Conservation (phyloP, 1,140 invertebrate species). For the Bombus terrestris region DNA sequence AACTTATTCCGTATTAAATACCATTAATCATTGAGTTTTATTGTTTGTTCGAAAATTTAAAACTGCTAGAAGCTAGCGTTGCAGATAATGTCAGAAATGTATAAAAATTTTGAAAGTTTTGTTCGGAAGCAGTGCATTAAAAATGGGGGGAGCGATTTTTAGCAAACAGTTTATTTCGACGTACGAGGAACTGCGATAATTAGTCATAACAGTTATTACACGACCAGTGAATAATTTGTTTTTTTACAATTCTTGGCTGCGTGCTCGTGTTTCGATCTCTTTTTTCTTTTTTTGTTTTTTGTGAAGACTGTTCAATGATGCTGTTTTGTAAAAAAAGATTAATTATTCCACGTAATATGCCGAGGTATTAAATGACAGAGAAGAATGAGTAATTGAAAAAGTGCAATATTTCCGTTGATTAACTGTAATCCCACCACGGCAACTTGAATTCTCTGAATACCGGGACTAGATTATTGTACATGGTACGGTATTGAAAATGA, state of each 20-base stretch:
- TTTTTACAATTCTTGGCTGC: not conserved
- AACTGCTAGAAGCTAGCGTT: not conserved
- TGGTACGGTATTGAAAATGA: too few species aligned
- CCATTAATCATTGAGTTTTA: not conserved
- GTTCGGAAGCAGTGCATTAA: not conserved
- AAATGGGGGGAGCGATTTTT: not conserved
- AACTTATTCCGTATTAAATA: too few species aligned
- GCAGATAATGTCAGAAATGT: not conserved
- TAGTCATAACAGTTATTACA: not conserved
- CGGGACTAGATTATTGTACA: too few species aligned
- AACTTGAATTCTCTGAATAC: not conserved
- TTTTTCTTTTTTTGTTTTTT: too few species aligned
- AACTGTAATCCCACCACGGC: not conserved
- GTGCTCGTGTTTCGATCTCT: too few species aligned
- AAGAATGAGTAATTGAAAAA: not conserved
- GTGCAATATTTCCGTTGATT: not conserved
- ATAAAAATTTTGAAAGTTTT: not conserved
- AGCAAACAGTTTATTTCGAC: not conserved
- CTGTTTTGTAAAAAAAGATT: not conserved
- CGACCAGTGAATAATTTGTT: not conserved
- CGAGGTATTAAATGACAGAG: not conserved
- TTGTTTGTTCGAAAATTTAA: not conserved
- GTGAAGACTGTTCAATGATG: not conserved
- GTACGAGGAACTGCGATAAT: not conserved
- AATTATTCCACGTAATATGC: not conserved